Conservation (phyloP, 1,140 invertebrate species). For the Lasioglossum albipes region DNA sequence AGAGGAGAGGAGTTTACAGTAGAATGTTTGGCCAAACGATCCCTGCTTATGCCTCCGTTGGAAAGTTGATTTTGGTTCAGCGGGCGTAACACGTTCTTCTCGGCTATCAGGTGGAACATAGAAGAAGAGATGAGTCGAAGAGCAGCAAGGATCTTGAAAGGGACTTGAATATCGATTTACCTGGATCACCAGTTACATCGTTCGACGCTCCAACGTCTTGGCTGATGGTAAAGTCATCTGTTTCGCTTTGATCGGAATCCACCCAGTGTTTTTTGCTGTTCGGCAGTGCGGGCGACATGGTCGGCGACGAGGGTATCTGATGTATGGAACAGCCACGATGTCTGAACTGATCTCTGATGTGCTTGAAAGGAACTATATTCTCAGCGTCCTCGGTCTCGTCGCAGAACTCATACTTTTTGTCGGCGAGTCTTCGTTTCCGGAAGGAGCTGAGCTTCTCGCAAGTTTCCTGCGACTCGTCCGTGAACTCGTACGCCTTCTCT, state of each 20-base stretch:
- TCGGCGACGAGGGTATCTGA: conserved; percentile 70
- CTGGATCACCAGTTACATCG: conserved; percentile 66
- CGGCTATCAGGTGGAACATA: conserved; percentile 55
- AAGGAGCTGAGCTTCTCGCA: conserved; percentile 91
- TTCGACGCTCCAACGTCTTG: conserved; percentile 64
- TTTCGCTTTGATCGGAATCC: conserved; percentile 78
- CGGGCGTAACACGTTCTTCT: conserved; percentile 76
- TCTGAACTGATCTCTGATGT: conserved; percentile 76
- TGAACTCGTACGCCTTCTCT: conserved; percentile 92
- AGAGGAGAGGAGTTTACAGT: conserved; percentile 70
- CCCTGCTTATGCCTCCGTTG: conserved; percentile 71
- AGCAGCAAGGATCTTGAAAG: not conserved
- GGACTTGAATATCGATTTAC: conserved; percentile 52
- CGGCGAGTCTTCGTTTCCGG: conserved; percentile 89
- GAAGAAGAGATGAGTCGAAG: not conserved
- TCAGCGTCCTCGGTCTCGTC: conserved; percentile 88
- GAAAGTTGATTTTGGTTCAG: conserved; percentile 77
- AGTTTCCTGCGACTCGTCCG: conserved; percentile 88
- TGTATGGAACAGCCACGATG: conserved; percentile 72
- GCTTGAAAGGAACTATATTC: conserved; percentile 89
- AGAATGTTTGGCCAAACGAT: conserved; percentile 69
- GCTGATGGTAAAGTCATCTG: conserved; percentile 67
- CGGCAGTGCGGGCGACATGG: conserved; percentile 71
- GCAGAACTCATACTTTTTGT: conserved; percentile 95
- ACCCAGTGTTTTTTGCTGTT: conserved; percentile 70